Percentiles rank a stretch among this genome's conserved stretches.
Conservation (phyloP, 1,140 invertebrate species). For the Drosophila funebris region DNA sequence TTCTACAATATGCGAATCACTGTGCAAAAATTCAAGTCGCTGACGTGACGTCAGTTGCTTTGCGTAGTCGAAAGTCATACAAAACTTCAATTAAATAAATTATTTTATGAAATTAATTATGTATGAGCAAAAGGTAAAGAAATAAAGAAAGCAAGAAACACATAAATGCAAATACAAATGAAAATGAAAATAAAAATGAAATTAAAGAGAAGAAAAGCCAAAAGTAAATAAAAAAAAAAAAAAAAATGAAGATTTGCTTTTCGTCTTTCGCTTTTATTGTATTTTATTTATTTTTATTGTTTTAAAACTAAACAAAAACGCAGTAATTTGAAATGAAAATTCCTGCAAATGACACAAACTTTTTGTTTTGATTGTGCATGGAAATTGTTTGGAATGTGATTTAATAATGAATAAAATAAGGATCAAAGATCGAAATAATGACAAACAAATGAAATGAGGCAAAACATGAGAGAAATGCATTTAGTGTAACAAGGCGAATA, state of each 20-base stretch:
- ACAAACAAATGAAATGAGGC: neutral
- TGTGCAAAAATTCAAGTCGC: neutral
- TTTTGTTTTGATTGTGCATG: no score
- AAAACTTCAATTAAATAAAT: slow-evolving; percentile 71
- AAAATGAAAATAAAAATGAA: slow-evolving; percentile 8
- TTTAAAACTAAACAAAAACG: no score
- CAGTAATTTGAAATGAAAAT: slow-evolving; percentile 21
- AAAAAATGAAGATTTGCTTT: neutral
- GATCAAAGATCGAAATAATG: neutral
- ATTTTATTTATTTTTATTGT: no score
- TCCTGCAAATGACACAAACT: slow-evolving; percentile 25
- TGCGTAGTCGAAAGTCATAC: slow-evolving; percentile 43
- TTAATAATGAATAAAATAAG: neutral
- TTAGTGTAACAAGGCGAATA: neutral
- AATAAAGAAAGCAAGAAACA: slow-evolving; percentile 7
- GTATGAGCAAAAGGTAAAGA: slow-evolving; percentile 43
- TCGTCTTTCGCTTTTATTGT: no score
- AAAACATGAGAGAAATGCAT: neutral
- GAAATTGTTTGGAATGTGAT: no score
- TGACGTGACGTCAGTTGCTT: no score
- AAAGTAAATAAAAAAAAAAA: slow-evolving; percentile 9
- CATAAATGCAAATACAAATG: slow-evolving; percentile 4
- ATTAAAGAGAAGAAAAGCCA: neutral
- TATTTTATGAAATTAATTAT: slow-evolving; percentile 72
- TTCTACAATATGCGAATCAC: neutral